Evolutionary conservation across 2,888 invertebrate species (phyloP).

Genomic region (Dinocampus coccinellae): DNA sequence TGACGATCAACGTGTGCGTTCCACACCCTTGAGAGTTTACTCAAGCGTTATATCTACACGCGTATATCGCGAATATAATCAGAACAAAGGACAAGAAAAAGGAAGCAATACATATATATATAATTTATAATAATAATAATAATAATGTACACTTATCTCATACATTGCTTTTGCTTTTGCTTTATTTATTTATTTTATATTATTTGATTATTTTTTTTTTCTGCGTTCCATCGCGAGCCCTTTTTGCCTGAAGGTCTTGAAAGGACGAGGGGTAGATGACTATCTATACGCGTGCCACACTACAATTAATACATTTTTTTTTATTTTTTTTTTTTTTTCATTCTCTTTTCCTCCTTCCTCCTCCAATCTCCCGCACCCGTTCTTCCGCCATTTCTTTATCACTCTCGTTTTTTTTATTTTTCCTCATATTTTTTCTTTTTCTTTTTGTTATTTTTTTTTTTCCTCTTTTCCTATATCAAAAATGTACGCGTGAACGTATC

Average conservation of each 20-base stretch:
- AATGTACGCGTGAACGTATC: too few relatives aligned
- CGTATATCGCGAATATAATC: neutral
- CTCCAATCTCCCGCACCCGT: too few relatives aligned
- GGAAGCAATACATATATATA: neutral
- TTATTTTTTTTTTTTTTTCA: too few relatives aligned
- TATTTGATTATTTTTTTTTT: neutral
- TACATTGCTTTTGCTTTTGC: too few relatives aligned
- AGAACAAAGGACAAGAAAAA: neutral
- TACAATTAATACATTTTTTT: conserved; percentile 9
- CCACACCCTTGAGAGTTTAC: neutral
- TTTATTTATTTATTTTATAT: too few relatives aligned
- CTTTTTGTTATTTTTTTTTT: too few relatives aligned
- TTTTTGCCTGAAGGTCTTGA: neutral
- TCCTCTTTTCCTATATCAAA: too few relatives aligned
- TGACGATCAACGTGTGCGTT: neutral
- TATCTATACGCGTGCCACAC: neutral
- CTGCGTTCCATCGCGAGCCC: neutral
- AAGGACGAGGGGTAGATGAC: conserved; percentile 7
- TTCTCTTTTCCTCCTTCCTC: neutral
- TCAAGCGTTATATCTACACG: neutral
- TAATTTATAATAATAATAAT: neutral
- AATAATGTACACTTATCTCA: too few relatives aligned
- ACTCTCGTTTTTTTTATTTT: too few relatives aligned
- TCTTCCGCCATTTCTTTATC: too few relatives aligned
- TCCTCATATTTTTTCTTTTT: too few relatives aligned